These are phyloP conservation scores for Steinernema scapterisci DNA, from an alignment of 2,888 invertebrate genomes.

Conservation along the genomic window DNA sequence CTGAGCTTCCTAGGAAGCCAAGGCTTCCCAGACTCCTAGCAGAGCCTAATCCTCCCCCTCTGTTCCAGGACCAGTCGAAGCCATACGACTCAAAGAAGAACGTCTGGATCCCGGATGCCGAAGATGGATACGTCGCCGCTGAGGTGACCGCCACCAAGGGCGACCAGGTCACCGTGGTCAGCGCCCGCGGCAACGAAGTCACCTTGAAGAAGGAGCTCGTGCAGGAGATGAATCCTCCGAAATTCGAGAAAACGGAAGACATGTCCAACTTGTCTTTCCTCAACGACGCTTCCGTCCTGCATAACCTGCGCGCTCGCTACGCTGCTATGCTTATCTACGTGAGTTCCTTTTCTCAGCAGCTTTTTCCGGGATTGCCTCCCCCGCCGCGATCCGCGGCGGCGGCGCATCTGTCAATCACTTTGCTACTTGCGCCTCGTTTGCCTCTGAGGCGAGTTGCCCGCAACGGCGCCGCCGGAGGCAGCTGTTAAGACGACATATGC, in stretches of 20 bases:
- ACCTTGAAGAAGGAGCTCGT: conserved; percentile 86
- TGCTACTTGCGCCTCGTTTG: not conserved
- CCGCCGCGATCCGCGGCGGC: not conserved
- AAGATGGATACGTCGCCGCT: conserved; percentile 79
- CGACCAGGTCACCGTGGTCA: conserved; percentile 88
- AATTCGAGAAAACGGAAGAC: conserved; percentile 86
- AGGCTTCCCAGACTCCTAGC: no score
- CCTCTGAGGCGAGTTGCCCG: no score
- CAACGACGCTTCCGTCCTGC: conserved; percentile 97
- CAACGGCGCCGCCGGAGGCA: conserved; percentile 2
- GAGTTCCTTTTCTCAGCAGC: conserved; percentile 34
- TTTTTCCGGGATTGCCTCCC: no score
- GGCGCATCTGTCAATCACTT: not conserved
- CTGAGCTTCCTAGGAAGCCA: no score
- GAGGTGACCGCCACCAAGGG: conserved; percentile 99
- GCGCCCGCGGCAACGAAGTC: conserved; percentile 72
- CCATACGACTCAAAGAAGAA: conserved; percentile 99
- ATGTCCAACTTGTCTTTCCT: conserved; percentile 88
- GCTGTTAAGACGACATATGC: not conserved
- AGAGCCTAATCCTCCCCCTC: not conserved
- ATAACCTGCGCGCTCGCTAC: conserved; percentile 97
- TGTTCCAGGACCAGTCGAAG: conserved; percentile 87
- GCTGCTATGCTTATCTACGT: conserved; percentile 81
- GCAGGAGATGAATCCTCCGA: conserved; percentile 96
- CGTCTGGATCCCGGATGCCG: conserved; percentile 78